Evolutionary conservation across 2,797 vertebrate genomes (phyloP), one percentile per base, ranked within the genome.

Genomic region (Enteromius fasciolatus): DNA sequence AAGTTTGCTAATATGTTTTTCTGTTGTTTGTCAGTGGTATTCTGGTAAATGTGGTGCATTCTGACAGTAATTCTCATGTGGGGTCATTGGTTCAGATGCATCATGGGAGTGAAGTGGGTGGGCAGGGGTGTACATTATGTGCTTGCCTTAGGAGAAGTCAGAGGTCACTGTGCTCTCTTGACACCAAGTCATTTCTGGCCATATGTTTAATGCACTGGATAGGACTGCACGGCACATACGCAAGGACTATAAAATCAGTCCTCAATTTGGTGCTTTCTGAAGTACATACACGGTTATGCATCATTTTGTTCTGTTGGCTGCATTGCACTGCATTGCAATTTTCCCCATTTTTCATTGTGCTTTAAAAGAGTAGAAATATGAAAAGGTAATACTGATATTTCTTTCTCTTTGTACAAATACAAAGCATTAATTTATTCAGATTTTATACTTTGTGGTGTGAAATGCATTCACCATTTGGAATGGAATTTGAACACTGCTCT

Each of bases 11-110:
- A 31, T 69, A 14, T 44, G 33, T 23, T 48, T 23, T 7, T 44
- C 10, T 44, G 33, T 59, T 69, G 33, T 57, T 31, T 44, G 36
- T 70, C 23, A 46, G 50, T n/a, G 31, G n/a, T 28, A 28, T 57
- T 72, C 20, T 15, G 39, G 52, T 48, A 46, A 25, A 59, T 57
- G 67, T 20, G 80, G 52, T 74, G n/a, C 48, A 68, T 82, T 67
- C 33, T 75, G 28, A 75, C 70, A 44, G 61, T 67, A 18, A 12
- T 66, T 67, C 33, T 15, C 46, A 76, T 39, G 59, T 63, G 33
- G 23, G 48, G 80, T 82, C 80, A 76, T 31, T 20, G 75, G 54
- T 82, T 85, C 54, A 82, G 66, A 63, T 67, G 79, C 50, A 81
- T 77, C 52, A 63, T 72, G 33, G 75, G 57, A 78, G 54, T 52